Evolutionary conservation across 1,140 invertebrate species (phyloP), one percentile per base, ranked within the genome.

Genomic region (Ceratosolen fusciceps): DNA sequence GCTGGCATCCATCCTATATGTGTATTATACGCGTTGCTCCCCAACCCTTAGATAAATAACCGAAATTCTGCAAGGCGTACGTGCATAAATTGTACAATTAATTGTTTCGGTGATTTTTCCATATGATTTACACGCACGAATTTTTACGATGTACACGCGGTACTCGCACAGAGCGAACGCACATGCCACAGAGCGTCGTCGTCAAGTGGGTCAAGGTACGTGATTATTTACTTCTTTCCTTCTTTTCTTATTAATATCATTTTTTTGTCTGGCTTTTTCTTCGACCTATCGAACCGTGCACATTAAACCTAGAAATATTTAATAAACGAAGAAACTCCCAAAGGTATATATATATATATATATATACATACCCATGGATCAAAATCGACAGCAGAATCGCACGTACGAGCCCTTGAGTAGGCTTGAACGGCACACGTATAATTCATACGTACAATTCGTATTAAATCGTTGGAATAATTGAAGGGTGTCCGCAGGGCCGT

Each of bases 171-270:
- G n/a, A n/a, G n/a, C n/a, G n/a, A n/a, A n/a, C n/a, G n/a, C n/a
- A n/a, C n/a, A n/a, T n/a, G n/a, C n/a, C n/a, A n/a, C n/a, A n/a
- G n/a, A n/a, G n/a, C n/a, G n/a, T n/a, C n/a, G n/a, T n/a, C n/a
- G n/a, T n/a, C 4, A 56, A 71, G 37, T 71, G 37, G 14, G 52
- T 71, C 65, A 71, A 77, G 49, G 65, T 58, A n/a, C 24, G 4
- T 34, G 37, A 31, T 47, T 58, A 73, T 58, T 47, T 31, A 19
- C 8, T 47, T 74, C 21, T 39, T 26, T 21, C 43, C 21, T 54
- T 70, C 21, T 56, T 43, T 54, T 1, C 34, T 9, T 56, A 39
- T 34, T 10, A 24, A 49, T 49, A 24, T 52, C 58, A 14, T 34
- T 47, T 19, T 54, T 24, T 71, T 14, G 43, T 12, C 24, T 5